Conservation (phyloP, 1,140 invertebrate species). For the Hesperophylax magnus region DNA sequence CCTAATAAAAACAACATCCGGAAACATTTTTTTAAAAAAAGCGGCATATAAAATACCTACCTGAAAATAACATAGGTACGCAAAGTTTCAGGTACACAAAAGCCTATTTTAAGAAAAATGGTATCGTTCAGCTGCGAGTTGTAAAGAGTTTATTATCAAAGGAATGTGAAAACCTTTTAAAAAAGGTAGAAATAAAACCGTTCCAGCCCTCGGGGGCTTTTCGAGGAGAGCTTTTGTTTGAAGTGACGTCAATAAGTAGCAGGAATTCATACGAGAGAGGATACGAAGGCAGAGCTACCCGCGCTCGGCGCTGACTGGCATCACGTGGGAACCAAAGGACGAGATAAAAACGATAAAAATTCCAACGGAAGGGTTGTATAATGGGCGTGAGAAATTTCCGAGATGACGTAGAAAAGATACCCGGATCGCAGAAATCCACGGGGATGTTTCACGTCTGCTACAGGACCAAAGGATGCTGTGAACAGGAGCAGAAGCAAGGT, state of each 20-base stretch:
- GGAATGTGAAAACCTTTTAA: background rate
- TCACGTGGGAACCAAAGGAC: slow-evolving; percentile 4
- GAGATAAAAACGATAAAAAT: slow-evolving; percentile 22
- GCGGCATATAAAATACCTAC: too few species aligned
- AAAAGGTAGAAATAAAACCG: slow-evolving; percentile 4
- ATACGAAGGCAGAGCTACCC: background rate
- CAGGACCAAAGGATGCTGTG: background rate
- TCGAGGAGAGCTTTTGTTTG: slow-evolving; percentile 67
- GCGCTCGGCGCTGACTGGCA: background rate
- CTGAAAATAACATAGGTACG: too few species aligned
- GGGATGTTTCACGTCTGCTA: slow-evolving; percentile 2
- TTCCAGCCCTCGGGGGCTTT: slow-evolving; percentile 59
- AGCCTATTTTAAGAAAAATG: too few species aligned
- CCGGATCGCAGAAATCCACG: slow-evolving; percentile 40
- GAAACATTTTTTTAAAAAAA: too few species aligned
- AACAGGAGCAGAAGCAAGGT: too few species aligned
- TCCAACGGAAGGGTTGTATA: slow-evolving; percentile 50
- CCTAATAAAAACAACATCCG: too few species aligned
- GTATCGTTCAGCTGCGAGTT: too few species aligned
- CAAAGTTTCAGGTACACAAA: too few species aligned
- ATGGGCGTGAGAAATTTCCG: slow-evolving; percentile 56
- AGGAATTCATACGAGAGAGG: slow-evolving; percentile 62
- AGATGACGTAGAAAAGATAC: slow-evolving; percentile 57
- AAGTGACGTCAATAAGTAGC: slow-evolving; percentile 70
- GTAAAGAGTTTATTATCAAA: too few species aligned